phyloP scores from a whole-genome alignment of 2,888 invertebrate species.

The Hedychridium roseum region DNA sequence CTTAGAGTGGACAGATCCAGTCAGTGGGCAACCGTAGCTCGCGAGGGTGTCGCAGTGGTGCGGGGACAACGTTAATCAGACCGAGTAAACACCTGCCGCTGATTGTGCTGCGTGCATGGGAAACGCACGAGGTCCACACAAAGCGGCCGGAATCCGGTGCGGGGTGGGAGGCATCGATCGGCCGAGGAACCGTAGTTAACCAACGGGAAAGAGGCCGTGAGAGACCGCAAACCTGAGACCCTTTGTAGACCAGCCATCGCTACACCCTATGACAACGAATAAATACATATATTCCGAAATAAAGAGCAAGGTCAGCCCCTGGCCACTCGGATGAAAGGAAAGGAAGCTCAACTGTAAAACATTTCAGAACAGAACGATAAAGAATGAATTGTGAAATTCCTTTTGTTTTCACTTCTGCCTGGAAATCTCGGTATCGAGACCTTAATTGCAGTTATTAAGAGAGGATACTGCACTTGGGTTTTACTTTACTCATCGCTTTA shows the following conservation, averaged over 20 bases:
- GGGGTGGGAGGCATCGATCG: slow-evolving; percentile 49
- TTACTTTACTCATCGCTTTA: too few species aligned
- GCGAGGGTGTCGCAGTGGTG: slow-evolving; percentile 18
- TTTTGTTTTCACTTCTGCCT: too few species aligned
- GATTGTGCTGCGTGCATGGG: slow-evolving; percentile 50
- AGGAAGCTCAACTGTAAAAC: too few species aligned
- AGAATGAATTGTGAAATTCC: too few species aligned
- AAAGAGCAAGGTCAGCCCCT: neutral
- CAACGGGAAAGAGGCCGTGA: slow-evolving; percentile 34
- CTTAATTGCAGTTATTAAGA: too few species aligned
- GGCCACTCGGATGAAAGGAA: too few species aligned
- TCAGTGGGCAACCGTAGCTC: slow-evolving; percentile 11
- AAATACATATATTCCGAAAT: neutral
- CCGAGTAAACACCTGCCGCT: slow-evolving; percentile 54
- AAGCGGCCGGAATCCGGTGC: slow-evolving; percentile 36
- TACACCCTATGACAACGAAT: neutral
- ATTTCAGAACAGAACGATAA: too few species aligned
- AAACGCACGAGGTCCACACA: slow-evolving; percentile 38
- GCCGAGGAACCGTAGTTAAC: slow-evolving; percentile 37
- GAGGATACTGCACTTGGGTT: too few species aligned
- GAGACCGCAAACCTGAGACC: slow-evolving; percentile 29
- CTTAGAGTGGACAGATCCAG: neutral
- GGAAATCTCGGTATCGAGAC: too few species aligned
- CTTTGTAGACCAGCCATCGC: slow-evolving; percentile 17
- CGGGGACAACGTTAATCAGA: slow-evolving; percentile 54